Conservation (phyloP, 2,888 invertebrate species). For the Orthonevra nobilis region DNA sequence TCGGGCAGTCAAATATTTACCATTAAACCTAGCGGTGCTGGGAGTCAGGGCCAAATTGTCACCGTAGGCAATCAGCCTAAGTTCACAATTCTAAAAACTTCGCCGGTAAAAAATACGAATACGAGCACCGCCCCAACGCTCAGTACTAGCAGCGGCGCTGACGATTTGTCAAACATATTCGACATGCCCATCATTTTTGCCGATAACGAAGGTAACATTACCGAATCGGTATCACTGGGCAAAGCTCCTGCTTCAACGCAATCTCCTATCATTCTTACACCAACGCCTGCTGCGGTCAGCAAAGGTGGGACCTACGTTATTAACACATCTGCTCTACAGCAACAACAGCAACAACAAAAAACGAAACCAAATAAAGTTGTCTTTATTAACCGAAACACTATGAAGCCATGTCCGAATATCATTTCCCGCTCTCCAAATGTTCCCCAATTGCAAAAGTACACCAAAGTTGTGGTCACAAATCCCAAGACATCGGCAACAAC, state of each 20-base stretch:
- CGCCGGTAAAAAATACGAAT: slow-evolving; percentile 72
- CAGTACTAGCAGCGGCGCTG: slow-evolving; percentile 69
- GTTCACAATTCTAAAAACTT: slow-evolving; percentile 77
- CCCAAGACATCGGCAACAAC: slow-evolving; percentile 73
- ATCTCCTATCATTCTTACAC: slow-evolving; percentile 51
- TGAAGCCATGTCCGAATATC: slow-evolving; percentile 77
- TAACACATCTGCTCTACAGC: slow-evolving; percentile 73
- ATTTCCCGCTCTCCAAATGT: slow-evolving; percentile 74
- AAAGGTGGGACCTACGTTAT: slow-evolving; percentile 74
- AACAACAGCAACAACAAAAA: slow-evolving; percentile 63
- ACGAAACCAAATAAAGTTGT: slow-evolving; percentile 77
- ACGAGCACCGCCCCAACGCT: slow-evolving; percentile 57
- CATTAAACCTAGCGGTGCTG: slow-evolving; percentile 73
- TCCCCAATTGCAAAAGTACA: slow-evolving; percentile 74
- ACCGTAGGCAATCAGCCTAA: slow-evolving; percentile 75
- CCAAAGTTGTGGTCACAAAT: slow-evolving; percentile 76
- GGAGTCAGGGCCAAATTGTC: slow-evolving; percentile 75
- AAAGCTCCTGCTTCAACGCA: slow-evolving; percentile 33
- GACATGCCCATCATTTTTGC: slow-evolving; percentile 86
- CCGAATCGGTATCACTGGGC: slow-evolving; percentile 69
- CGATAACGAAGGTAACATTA: slow-evolving; percentile 81
- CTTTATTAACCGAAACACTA: slow-evolving; percentile 78
- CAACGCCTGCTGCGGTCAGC: slow-evolving; percentile 20
- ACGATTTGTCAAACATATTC: slow-evolving; percentile 83
- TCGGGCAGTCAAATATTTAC: slow-evolving; percentile 76